These are phyloP conservation scores for Oplegnathus fasciatus DNA, from an alignment of 2,113 vertebrate genomes.

Conservation along the genomic window DNA sequence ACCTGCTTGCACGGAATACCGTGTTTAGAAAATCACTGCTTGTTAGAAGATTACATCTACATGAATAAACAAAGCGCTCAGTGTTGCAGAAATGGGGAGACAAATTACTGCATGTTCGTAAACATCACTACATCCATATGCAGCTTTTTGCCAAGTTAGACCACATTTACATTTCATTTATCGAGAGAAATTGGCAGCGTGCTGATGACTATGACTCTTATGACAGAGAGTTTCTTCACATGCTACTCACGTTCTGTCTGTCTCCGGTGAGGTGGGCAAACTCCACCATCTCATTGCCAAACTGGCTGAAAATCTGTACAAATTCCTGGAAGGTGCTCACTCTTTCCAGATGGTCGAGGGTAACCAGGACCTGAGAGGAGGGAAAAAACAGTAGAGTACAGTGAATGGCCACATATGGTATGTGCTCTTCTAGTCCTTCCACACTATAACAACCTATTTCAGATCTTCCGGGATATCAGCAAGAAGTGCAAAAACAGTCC, in stretches of 20 bases:
- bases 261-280: slow-evolving; percentile 99
- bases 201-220: background rate
- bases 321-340: slow-evolving; percentile 99
- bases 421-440: background rate
- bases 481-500: background rate
- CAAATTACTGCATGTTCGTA: slow-evolving; percentile 9
- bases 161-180: background rate
- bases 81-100: slow-evolving; percentile 12
- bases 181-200: background rate
- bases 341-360: slow-evolving; percentile 95
- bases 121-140: slow-evolving; percentile 3
- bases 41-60: slow-evolving; percentile 31
- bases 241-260: slow-evolving; percentile 94
- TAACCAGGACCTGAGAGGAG: slow-evolving; percentile 91
- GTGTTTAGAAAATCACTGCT: slow-evolving; percentile 37
- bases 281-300: slow-evolving; percentile 99
- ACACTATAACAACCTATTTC: background rate
- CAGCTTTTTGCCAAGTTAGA: background rate
- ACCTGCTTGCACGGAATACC: slow-evolving; percentile 32
- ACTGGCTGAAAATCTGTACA: slow-evolving; percentile 99
- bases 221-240: slow-evolving; percentile 11
- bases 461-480: background rate
- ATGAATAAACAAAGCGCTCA: slow-evolving; percentile 34
- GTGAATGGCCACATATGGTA: slow-evolving; percentile 29
- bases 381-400: slow-evolving; percentile 8